Evolutionary conservation across 2,113 vertebrate species (phyloP), one percentile per base, ranked within the genome.

Genomic region (Scolopax mira): DNA sequence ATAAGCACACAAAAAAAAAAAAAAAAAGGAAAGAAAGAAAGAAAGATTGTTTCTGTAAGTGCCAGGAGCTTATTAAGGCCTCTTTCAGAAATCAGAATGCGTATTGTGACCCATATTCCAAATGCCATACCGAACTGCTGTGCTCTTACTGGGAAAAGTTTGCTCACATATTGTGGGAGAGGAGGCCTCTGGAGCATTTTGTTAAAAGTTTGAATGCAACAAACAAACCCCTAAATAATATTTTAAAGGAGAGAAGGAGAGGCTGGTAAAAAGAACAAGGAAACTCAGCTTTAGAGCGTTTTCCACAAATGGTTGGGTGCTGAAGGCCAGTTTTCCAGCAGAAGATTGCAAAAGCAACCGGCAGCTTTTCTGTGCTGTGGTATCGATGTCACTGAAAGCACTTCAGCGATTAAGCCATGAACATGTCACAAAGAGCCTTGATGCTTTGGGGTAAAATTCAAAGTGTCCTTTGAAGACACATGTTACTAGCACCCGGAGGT

Each of bases 1-100:
- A 83, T 96, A 79, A 97, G 94, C 75, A 93, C 13, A 65, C 79
- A 96, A 93, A 83, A 96, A 55, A 61, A 95, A 91, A 84, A 95
- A 48, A 66, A 3, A 55, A 66, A 77, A 77, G 4, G 85, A 89
- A 88, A 67, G 13, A 85, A 71, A 11, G 22, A 93, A 85, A 90
- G 54, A 84, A 77, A 95, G 24, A 93, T 85, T 96, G 91, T 91
- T 97, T 94, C 71, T 92, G 2, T 85, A 96, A 95, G 90, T 85
- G 83, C 85, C 79, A 85, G 95, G 91, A 96, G 91, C 79, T 96
- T 96, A 90, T 91, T 89, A 79, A 94, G 48, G 19, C 41, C 42
- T 83, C 89, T 93, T 94, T 92, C 71, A 86, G 18, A 66, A 16
- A 85, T 33, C 15, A 74, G 79, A 83, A 79, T 81, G 93, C 74